These are phyloP conservation scores for Drosophila ficusphila DNA, from an alignment of 1,140 invertebrate species.

Conservation along the genomic window DNA sequence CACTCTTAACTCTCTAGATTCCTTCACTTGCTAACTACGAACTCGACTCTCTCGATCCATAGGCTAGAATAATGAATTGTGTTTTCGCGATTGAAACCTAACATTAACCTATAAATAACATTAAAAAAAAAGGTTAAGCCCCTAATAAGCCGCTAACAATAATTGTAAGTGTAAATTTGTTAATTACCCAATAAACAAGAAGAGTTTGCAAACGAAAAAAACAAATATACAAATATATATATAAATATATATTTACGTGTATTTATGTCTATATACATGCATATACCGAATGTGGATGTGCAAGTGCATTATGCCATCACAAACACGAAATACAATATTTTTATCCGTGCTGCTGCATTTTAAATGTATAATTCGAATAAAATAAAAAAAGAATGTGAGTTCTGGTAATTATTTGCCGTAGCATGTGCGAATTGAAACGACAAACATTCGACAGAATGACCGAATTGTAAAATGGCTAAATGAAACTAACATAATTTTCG, in stretches of 20 bases:
- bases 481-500: constrained; percentile 76
- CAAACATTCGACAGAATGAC: constrained; percentile 32
- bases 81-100: constrained; percentile 43
- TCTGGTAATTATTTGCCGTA: constrained; percentile 38
- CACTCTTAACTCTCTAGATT: constrained; percentile 20
- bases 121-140: constrained; percentile 24
- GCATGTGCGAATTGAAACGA: constrained; percentile 34
- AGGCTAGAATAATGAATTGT: constrained; percentile 80
- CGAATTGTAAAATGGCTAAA: constrained; percentile 71
- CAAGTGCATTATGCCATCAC: constrained; percentile 55
- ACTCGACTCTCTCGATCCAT: constrained; percentile 41
- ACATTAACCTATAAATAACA: constrained; percentile 35
- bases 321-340: constrained; percentile 43
- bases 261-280: constrained; percentile 43
- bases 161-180: constrained; percentile 78
- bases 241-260: constrained; percentile 53
- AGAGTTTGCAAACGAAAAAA: constrained; percentile 56
- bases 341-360: constrained; percentile 54
- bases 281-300: constrained; percentile 51
- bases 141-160: constrained; percentile 60
- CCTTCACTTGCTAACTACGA: constrained; percentile 26
- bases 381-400: constrained; percentile 28
- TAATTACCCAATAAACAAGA: constrained; percentile 65
- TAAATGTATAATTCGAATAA: constrained; percentile 48
- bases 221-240: constrained; percentile 30